These are phyloP conservation scores for Halocaridina rubra DNA, from an alignment of 2,888 invertebrate genomes.

Conservation along the genomic window DNA sequence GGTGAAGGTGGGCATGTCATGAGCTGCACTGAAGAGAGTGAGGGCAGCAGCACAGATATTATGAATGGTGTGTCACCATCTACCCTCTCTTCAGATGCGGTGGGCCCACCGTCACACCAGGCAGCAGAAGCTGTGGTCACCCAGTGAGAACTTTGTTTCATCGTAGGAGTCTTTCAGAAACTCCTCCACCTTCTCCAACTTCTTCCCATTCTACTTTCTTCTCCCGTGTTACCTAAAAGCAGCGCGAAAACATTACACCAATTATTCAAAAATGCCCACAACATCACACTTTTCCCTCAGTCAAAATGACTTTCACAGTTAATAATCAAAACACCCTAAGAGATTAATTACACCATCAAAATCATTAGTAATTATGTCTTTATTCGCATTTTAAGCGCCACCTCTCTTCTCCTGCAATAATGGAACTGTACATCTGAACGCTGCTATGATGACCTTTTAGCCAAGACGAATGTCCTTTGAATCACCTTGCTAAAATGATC, in stretches of 20 bases:
- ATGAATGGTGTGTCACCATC: slow-evolving; percentile 41
- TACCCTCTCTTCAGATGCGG: not conserved
- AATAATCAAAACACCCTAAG: no score
- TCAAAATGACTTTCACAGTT: not conserved
- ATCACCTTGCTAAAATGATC: no score
- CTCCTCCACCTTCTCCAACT: not conserved
- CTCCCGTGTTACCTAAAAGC: no score
- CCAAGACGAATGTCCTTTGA: no score
- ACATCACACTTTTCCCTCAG: not conserved
- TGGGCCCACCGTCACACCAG: not conserved
- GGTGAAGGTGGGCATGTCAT: slow-evolving; percentile 21
- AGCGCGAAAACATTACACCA: no score
- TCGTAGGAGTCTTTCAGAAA: not conserved
- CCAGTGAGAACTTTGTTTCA: slow-evolving; percentile 31
- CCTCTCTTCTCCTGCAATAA: not conserved
- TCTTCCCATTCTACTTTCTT: not conserved
- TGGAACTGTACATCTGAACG: not conserved
- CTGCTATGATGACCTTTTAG: not conserved
- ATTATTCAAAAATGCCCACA: no score
- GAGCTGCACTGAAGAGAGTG: not conserved
- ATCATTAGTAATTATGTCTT: no score
- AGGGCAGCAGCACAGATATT: slow-evolving; percentile 14
- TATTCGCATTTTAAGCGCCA: no score
- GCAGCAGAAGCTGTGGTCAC: slow-evolving; percentile 20
- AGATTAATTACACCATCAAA: no score